Percentiles rank a stretch among this genome's conserved stretches.
Evolutionary conservation across 2,888 invertebrate genomes (phyloP).

Genomic region (Nomada ruficornis): DNA sequence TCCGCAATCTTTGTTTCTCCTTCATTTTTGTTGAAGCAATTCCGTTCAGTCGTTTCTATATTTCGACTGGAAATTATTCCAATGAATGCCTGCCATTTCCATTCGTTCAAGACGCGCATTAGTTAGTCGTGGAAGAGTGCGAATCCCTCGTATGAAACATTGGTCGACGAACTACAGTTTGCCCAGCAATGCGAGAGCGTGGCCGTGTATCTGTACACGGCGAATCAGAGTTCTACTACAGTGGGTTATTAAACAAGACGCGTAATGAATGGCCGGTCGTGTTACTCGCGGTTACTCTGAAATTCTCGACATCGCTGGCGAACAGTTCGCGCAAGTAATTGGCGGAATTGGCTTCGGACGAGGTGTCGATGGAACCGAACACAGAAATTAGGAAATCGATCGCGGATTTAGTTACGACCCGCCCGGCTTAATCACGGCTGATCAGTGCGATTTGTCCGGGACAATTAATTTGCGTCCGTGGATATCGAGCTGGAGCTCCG

Average conservation of each 20-base stretch:
- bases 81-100: too few relatives aligned
- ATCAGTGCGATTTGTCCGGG: conserved; percentile 2
- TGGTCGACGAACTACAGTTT: conserved; percentile 23
- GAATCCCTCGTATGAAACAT: conserved; percentile 15
- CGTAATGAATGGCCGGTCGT: conserved; percentile 33
- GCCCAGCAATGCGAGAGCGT: background rate
- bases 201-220: background rate
- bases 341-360: conserved; percentile 21
- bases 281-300: conserved; percentile 21
- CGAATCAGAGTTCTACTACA: conserved; percentile 6
- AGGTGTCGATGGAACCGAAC: conserved; percentile 29
- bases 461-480: background rate
- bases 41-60: too few relatives aligned
- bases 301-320: conserved; percentile 17
- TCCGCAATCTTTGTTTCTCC: too few relatives aligned
- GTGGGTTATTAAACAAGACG: conserved; percentile 36
- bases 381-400: conserved; percentile 38
- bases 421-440: conserved; percentile 23
- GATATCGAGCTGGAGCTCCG: background rate
- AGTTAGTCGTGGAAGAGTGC: background rate
- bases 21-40: too few relatives aligned
- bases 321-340: conserved; percentile 32
- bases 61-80: too few relatives aligned
- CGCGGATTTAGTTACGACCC: conserved; percentile 25
- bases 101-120: background rate